These are phyloP conservation scores for Fratercula arctica DNA, from an alignment of 2,797 vertebrate genomes.

Conservation along the genomic window DNA sequence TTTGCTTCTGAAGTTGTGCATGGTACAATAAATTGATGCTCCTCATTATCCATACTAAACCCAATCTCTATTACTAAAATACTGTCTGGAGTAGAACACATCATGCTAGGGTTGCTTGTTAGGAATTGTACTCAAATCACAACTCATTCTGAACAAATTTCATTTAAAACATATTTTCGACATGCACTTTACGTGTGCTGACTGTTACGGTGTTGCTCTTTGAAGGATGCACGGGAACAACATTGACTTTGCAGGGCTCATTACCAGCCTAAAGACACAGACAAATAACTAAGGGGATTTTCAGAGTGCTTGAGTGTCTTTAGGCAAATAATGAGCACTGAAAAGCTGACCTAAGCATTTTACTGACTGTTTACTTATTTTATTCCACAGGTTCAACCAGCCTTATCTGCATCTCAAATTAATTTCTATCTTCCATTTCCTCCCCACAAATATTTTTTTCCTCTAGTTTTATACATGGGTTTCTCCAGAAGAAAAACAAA, in stretches of 20 bases:
- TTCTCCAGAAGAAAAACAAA: neutral
- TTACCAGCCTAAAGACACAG: neutral
- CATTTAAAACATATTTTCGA: neutral
- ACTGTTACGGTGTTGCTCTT: neutral
- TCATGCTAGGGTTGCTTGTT: neutral
- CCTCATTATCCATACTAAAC: neutral
- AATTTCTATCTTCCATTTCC: neutral
- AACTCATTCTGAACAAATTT: neutral
- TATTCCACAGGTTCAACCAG: neutral
- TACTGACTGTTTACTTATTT: neutral
- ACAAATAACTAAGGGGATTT: neutral
- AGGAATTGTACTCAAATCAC: neutral
- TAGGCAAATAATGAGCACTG: neutral
- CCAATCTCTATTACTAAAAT: neutral
- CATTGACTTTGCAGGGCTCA: neutral
- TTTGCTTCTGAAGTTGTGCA: neutral
- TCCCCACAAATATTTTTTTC: neutral
- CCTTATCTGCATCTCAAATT: neutral
- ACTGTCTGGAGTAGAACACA: neutral
- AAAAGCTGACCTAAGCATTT: neutral
- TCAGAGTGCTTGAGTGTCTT: neutral
- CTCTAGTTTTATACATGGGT: neutral
- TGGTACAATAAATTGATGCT: neutral
- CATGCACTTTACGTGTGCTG: fast-evolving
- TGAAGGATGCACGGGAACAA: fast-evolving